Evolutionary conservation across 2,113 vertebrate species (phyloP).

Genomic region (Dicrurus megarhynchus): DNA sequence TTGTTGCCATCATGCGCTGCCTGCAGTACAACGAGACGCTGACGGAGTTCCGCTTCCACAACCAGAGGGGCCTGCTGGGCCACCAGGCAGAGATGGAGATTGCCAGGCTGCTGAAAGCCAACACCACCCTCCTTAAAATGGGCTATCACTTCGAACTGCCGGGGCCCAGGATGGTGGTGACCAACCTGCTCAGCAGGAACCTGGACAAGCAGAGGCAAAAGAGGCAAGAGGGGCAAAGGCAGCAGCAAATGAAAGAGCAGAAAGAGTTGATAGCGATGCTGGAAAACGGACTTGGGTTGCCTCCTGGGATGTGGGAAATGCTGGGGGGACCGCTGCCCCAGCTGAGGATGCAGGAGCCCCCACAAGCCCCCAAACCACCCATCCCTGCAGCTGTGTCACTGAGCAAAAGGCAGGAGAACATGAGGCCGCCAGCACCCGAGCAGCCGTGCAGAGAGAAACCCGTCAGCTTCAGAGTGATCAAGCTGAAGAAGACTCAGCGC

Average conservation of each 20-base stretch:
- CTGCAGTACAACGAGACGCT: slow-evolving; percentile 95
- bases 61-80: slow-evolving; percentile 95
- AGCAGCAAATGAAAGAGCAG: slow-evolving; percentile 87
- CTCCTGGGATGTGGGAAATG: slow-evolving; percentile 86
- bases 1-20: slow-evolving; percentile 92
- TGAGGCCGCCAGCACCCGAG: neutral
- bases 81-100: slow-evolving; percentile 98
- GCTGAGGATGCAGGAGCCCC: slow-evolving; percentile 38
- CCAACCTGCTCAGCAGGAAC: slow-evolving; percentile 92
- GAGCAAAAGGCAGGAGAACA: slow-evolving; percentile 37
- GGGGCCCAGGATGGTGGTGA: slow-evolving; percentile 96
- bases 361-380: slow-evolving; percentile 39
- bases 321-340: slow-evolving; percentile 77
- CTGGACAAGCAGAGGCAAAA: slow-evolving; percentile 90
- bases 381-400: neutral
- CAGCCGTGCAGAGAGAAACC: neutral
- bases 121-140: slow-evolving; percentile 92
- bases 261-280: slow-evolving; percentile 83
- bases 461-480: slow-evolving; percentile 66
- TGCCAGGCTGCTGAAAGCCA: slow-evolving; percentile 90
- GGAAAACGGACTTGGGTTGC: slow-evolving; percentile 85
- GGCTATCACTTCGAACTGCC: slow-evolving; percentile 96
- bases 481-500: slow-evolving; percentile 77
- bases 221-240: slow-evolving; percentile 87
- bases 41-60: slow-evolving; percentile 95